Evolutionary conservation across 2,888 invertebrate species (phyloP).

Genomic region (Melinaea menophilus): DNA sequence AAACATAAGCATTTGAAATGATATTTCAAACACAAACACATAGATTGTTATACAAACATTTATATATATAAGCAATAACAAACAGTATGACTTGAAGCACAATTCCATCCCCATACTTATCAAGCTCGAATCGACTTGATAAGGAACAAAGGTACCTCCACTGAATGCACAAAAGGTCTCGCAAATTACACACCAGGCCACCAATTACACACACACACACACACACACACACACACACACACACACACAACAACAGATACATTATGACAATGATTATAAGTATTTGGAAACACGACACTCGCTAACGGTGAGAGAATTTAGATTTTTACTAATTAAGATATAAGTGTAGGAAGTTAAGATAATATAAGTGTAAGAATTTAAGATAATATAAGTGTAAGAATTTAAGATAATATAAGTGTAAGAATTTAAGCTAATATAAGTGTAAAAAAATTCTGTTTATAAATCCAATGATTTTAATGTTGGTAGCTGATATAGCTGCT

Average conservation of each 20-base stretch:
- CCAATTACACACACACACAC: constrained; percentile 55
- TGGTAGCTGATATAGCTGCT: too few relatives aligned
- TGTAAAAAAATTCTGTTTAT: too few relatives aligned
- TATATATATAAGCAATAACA: neutral
- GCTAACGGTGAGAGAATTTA: constrained; percentile 16
- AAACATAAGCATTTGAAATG: neutral
- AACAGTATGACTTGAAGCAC: neutral
- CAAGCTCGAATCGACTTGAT: constrained; percentile 24
- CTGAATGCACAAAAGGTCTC: constrained; percentile 60
- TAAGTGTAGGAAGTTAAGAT: too few relatives aligned
- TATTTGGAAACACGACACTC: constrained; percentile 65
- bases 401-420: too few relatives aligned
- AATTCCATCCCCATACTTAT: constrained; percentile 19
- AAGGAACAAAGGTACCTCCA: constrained; percentile 46
- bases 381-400: too few relatives aligned
- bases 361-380: too few relatives aligned
- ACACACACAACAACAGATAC: constrained; percentile 66
- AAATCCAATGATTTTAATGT: too few relatives aligned
- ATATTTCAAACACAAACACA: neutral
- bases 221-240: constrained; percentile 8
- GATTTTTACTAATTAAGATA: neutral
- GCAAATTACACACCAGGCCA: constrained; percentile 67
- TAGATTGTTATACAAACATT: neutral
- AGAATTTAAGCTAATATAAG: too few relatives aligned
- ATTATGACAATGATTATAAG: constrained; percentile 72